Evolutionary conservation across 1,140 invertebrate species (phyloP).

Genomic region (Microplitis mediator): DNA sequence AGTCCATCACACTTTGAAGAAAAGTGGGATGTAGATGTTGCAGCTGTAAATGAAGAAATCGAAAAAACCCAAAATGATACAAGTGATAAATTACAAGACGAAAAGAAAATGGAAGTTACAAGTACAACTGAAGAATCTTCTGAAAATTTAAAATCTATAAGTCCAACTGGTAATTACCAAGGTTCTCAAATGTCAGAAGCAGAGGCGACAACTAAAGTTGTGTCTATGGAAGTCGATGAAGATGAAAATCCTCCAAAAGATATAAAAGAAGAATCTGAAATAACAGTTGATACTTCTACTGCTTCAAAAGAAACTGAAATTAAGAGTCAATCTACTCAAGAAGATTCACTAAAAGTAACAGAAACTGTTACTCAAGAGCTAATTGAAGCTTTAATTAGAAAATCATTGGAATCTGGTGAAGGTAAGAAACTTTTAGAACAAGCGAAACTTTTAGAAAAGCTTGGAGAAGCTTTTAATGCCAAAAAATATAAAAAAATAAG

Average conservation of each 20-base stretch:
- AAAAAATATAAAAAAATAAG: slow-evolving; percentile 47
- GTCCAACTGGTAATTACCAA: not conserved
- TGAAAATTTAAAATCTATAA: not conserved
- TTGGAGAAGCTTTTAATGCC: slow-evolving; percentile 37
- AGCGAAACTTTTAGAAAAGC: slow-evolving; percentile 39
- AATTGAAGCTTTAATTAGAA: slow-evolving; percentile 43
- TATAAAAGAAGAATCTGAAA: not conserved
- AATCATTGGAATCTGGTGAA: slow-evolving; percentile 42
- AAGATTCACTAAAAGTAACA: not conserved
- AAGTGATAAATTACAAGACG: slow-evolving; percentile 8
- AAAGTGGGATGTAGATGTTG: slow-evolving; percentile 13
- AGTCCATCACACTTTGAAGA: slow-evolving; percentile 2
- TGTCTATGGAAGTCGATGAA: not conserved
- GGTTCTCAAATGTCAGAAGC: slow-evolving; percentile 6
- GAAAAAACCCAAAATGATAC: not conserved
- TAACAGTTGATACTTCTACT: slow-evolving; percentile 30
- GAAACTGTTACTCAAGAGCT: slow-evolving; percentile 33
- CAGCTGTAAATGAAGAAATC: not conserved
- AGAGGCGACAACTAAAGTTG: slow-evolving; percentile 1
- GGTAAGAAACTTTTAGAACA: slow-evolving; percentile 44
- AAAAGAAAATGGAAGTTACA: slow-evolving; percentile 32
- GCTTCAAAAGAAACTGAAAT: not conserved
- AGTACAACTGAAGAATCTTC: slow-evolving; percentile 28
- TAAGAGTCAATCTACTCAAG: not conserved
- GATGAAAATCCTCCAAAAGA: not conserved